Conservation (phyloP, 2,113 vertebrate genomes). For the Gobiocypris rarus region DNA sequence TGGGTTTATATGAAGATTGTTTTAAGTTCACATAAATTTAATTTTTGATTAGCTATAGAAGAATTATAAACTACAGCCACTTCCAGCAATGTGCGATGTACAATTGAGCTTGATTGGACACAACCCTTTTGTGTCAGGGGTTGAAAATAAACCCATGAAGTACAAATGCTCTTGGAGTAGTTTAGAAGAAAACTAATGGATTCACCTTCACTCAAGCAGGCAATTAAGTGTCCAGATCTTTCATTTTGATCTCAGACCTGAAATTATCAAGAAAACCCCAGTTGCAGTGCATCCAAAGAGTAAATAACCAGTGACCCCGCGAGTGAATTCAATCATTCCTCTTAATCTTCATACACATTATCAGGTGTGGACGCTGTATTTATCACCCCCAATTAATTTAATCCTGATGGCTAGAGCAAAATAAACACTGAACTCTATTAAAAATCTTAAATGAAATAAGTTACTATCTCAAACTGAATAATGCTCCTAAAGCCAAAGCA, state of each 20-base stretch:
- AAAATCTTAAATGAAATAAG: constrained; percentile 25
- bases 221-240: constrained; percentile 48
- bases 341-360: constrained; percentile 60
- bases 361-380: constrained; percentile 47
- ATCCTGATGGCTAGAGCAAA: constrained; percentile 26
- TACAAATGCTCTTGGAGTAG: not conserved
- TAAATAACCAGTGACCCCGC: constrained; percentile 46
- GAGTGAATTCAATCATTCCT: constrained; percentile 50
- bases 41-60: too few species aligned
- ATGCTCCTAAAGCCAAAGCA: not conserved
- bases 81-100: not conserved
- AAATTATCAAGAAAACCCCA: constrained; percentile 23
- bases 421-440: constrained; percentile 45
- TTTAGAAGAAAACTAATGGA: not conserved
- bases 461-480: not conserved
- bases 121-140: too few species aligned
- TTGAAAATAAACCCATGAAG: not conserved
- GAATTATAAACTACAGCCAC: not conserved
- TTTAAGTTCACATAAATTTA: too few species aligned
- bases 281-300: constrained; percentile 14
- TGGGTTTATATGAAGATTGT: too few species aligned
- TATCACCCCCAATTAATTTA: constrained; percentile 54
- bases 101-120: too few species aligned
- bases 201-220: constrained; percentile 9
- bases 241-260: constrained; percentile 44